phyloP scores from a whole-genome alignment of 2,797 vertebrate species.

The Anniella stebbinsi region DNA sequence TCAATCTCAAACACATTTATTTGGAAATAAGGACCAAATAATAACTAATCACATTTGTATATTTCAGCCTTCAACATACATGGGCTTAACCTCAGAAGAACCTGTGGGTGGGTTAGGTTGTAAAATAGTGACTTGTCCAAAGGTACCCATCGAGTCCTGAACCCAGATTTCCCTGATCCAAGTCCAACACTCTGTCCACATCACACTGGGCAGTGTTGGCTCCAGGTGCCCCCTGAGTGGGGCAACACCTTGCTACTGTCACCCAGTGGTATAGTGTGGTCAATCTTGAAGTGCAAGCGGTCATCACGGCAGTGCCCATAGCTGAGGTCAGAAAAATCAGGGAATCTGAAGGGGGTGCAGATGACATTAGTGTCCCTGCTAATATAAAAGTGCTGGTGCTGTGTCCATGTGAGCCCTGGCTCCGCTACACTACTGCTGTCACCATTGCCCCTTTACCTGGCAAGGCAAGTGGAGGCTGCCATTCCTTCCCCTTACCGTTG shows the following conservation, averaged over 20 bases:
- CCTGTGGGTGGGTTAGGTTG: neutral
- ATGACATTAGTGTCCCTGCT: no score
- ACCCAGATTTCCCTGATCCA: neutral
- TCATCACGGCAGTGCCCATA: no score
- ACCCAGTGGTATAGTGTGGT: no score
- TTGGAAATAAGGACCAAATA: neutral
- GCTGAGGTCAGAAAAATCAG: no score
- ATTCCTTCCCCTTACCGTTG: neutral
- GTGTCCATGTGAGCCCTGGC: no score
- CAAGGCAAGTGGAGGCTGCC: neutral
- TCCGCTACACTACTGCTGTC: neutral
- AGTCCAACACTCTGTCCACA: neutral
- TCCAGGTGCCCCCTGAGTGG: neutral
- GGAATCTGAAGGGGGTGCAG: no score
- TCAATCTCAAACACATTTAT: slow-evolving; percentile 22
- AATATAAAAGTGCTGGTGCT: no score
- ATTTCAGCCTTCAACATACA: neutral
- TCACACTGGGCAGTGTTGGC: neutral
- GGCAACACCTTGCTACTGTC: no score
- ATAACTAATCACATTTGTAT: neutral
- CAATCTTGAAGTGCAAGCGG: no score
- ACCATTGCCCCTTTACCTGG: neutral
- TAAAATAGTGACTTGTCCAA: neutral
- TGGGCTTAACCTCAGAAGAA: neutral
- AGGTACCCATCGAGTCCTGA: neutral